Conservation (phyloP, 2,113 vertebrate species). For the Melozone crissalis region DNA sequence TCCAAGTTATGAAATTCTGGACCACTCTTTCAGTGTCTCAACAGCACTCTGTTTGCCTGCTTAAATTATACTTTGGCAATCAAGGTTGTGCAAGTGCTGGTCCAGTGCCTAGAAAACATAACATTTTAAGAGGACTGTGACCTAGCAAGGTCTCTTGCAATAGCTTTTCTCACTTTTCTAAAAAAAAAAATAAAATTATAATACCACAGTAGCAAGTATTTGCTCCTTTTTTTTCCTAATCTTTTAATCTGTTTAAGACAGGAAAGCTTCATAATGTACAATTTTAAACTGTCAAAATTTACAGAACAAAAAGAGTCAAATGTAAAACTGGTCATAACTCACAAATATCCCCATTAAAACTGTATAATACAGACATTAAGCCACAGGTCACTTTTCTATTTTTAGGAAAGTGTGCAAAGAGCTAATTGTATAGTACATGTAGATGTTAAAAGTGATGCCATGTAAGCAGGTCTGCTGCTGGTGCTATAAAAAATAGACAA, state of each 20-base stretch:
- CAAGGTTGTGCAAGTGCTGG: neutral
- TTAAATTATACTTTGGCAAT: constrained; percentile 15
- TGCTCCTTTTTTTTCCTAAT: neutral
- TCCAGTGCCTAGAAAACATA: neutral
- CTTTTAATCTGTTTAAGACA: constrained; percentile 68
- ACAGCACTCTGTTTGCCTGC: neutral
- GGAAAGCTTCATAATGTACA: constrained; percentile 58
- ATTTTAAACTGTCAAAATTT: constrained; percentile 51
- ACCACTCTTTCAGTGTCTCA: neutral
- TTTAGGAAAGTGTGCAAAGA: constrained; percentile 66
- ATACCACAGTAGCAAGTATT: neutral
- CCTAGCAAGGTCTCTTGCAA: neutral
- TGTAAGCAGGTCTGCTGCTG: constrained; percentile 20
- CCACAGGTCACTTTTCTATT: constrained; percentile 32
- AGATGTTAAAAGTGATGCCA: constrained; percentile 54
- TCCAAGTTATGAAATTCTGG: neutral
- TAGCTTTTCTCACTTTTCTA: neutral
- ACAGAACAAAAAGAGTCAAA: constrained; percentile 33
- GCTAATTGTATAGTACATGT: constrained; percentile 31
- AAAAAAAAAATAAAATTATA: neutral
- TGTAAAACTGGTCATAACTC: constrained; percentile 51
- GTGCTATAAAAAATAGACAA: constrained; percentile 80
- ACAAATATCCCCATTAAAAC: constrained; percentile 48
- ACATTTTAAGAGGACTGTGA: neutral
- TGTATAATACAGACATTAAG: constrained; percentile 43